Evolutionary conservation across 2,797 vertebrate genomes (phyloP).

Genomic region (Rhodeus uyekii): DNA sequence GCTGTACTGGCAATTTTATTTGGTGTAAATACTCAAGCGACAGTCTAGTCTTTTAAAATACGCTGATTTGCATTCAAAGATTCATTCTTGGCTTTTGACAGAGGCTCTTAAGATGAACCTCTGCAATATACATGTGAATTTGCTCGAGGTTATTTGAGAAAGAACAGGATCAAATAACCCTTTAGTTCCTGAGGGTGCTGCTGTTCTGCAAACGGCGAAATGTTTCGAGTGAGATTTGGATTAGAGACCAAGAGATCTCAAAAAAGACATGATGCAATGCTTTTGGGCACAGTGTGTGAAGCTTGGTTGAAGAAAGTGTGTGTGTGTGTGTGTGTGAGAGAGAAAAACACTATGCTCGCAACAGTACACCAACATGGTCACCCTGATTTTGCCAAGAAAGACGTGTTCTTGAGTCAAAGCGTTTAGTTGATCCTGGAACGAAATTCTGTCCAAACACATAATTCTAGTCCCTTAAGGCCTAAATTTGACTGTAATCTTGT

Average conservation of each 20-base stretch:
- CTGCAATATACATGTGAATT: conserved; percentile 1
- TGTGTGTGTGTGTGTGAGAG: conserved; percentile 1
- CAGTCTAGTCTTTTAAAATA: background rate
- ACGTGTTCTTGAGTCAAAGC: background rate
- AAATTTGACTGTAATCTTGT: background rate
- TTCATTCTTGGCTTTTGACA: conserved; percentile 10
- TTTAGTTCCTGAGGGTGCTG: conserved; percentile 35
- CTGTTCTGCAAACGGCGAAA: background rate
- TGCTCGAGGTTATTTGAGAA: conserved; percentile 26
- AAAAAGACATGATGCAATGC: conserved; percentile 52
- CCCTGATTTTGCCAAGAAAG: background rate
- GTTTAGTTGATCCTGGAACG: background rate
- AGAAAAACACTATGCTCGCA: background rate
- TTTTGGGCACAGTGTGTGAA: conserved; percentile 36
- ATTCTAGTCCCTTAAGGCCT: no score
- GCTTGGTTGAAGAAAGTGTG: conserved; percentile 11
- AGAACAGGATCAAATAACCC: conserved; percentile 34
- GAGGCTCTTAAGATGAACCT: conserved; percentile 1
- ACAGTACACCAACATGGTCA: background rate
- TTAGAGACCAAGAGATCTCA: conserved; percentile 42
- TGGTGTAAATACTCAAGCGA: conserved; percentile 16
- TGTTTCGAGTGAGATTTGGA: conserved; percentile 38
- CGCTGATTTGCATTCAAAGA: conserved; percentile 27
- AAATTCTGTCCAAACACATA: no score
- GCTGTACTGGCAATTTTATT: background rate